These are phyloP conservation scores for Mormyrus hasselquistii DNA, from an alignment of 2,797 vertebrate species.

Conservation along the genomic window DNA sequence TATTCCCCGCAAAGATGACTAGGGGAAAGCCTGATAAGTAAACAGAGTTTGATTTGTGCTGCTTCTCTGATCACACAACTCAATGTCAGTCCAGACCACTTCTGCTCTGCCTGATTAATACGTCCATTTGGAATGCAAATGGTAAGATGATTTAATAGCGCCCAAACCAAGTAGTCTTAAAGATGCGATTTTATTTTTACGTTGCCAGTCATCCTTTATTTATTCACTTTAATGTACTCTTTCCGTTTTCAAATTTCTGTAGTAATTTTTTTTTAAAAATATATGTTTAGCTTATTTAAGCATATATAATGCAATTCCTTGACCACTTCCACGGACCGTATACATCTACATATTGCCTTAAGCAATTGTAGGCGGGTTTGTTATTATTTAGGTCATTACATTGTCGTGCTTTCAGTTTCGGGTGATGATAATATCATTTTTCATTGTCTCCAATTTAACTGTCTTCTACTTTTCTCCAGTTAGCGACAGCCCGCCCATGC, in stretches of 20 bases:
- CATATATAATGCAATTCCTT: not conserved
- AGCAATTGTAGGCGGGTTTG: not conserved
- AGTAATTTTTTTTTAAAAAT: not conserved
- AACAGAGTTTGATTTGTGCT: not conserved
- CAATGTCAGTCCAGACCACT: not conserved
- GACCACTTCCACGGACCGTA: not conserved
- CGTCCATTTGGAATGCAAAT: not conserved
- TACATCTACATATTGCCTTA: not conserved
- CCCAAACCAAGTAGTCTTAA: not conserved
- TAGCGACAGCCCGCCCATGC: constrained; percentile 81
- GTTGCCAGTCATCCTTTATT: not conserved
- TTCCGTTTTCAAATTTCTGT: not conserved
- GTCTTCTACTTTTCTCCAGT: constrained; percentile 59
- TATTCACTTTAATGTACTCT: not conserved
- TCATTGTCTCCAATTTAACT: not conserved
- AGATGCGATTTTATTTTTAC: not conserved
- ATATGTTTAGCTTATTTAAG: not conserved
- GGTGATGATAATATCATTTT: not conserved
- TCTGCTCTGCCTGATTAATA: not conserved
- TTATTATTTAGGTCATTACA: not conserved
- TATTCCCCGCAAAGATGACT: not conserved
- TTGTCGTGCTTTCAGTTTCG: not conserved
- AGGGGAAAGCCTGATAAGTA: not conserved
- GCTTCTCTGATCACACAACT: not conserved
- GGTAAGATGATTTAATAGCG: not conserved